These are phyloP conservation scores for Parthenolecanium corni DNA, from an alignment of 2,888 invertebrate species.

Conservation along the genomic window DNA sequence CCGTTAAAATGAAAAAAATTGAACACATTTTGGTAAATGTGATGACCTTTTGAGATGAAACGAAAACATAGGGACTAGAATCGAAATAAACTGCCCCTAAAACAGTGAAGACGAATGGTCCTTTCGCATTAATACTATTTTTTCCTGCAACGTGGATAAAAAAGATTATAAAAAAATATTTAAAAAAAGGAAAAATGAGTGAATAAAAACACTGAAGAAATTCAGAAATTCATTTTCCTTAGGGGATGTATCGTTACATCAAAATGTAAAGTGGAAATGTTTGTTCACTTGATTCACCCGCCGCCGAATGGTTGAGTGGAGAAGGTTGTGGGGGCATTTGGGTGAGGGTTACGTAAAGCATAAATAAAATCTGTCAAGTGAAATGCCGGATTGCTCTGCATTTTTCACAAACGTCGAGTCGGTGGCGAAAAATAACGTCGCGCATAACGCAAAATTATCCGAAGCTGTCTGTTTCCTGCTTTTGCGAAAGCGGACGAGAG, in stretches of 20 bases:
- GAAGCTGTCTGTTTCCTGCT: neutral
- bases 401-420: neutral
- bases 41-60: too few species aligned
- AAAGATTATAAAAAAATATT: neutral
- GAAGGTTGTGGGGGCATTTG: neutral
- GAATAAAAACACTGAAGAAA: slow-evolving; percentile 3
- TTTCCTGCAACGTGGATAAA: neutral
- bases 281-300: slow-evolving; percentile 14
- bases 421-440: neutral
- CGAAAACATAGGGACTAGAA: too few species aligned
- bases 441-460: slow-evolving; percentile 7
- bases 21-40: too few species aligned
- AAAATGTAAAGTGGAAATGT: slow-evolving; percentile 26
- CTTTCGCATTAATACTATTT: neutral
- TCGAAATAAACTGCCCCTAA: too few species aligned
- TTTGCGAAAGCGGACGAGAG: neutral
- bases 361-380: slow-evolving; percentile 24
- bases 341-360: slow-evolving; percentile 7
- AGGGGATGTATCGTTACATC: slow-evolving; percentile 25
- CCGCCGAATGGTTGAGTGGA: neutral
- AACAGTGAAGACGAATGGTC: neutral
- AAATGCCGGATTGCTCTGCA: slow-evolving; percentile 18
- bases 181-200: neutral
- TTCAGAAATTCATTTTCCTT: slow-evolving; percentile 22
- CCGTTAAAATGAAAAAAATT: too few species aligned